These are phyloP conservation scores for Pteronura brasiliensis DNA, from an alignment of 2,113 vertebrate genomes.

Conservation along the genomic window DNA sequence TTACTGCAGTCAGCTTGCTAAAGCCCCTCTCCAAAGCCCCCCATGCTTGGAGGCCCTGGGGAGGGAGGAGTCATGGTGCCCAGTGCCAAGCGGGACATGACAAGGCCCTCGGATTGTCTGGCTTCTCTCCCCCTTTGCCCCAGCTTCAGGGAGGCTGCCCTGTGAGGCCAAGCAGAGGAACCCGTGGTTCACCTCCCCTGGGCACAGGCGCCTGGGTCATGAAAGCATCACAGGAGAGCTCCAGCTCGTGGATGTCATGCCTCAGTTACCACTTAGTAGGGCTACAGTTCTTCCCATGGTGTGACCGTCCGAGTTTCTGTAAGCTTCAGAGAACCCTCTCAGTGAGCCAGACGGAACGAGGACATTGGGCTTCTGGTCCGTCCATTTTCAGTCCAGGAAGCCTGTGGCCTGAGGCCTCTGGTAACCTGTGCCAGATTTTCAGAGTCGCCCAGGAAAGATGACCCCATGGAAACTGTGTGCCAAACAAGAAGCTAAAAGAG, in stretches of 20 bases:
- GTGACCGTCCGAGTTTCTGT: neutral
- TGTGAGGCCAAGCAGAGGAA: neutral
- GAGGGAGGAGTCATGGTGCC: neutral
- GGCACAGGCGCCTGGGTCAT: neutral
- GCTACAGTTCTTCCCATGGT: neutral
- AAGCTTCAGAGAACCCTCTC: neutral
- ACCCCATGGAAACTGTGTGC: neutral
- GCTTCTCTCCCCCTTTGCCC: too few relatives aligned
- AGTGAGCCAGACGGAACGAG: neutral
- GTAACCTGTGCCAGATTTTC: neutral
- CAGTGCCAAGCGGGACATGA: fast-evolving
- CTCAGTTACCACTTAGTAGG: neutral
- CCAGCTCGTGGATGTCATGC: neutral
- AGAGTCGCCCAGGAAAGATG: neutral
- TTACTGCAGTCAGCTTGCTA: neutral
- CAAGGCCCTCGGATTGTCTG: neutral
- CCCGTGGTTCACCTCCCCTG: neutral
- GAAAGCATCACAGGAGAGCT: neutral
- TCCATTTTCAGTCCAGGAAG: neutral
- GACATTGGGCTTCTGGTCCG: neutral
- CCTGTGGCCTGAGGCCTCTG: neutral
- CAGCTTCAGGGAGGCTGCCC: neutral
- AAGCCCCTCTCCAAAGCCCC: neutral
- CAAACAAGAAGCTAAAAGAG: neutral
- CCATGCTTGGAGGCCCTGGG: too few relatives aligned